A percentile compares a stretch with the other conserved stretches of the same genome.
phyloP scores from a whole-genome alignment of 2,797 vertebrate species.

The Parambassis ranga region DNA sequence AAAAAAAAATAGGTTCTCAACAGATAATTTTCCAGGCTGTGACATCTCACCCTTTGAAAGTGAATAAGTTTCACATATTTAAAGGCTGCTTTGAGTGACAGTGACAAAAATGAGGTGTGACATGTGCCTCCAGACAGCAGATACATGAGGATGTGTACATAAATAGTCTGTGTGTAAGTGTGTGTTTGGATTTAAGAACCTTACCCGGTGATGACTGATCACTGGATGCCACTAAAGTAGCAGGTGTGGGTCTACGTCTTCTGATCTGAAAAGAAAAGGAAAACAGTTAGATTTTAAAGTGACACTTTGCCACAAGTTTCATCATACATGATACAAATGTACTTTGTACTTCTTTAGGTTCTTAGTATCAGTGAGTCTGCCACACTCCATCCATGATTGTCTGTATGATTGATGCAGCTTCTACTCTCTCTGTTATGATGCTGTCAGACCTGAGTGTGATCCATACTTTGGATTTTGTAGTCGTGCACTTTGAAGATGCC shows the following conservation, averaged over 20 bases:
- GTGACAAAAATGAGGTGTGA: too few relatives aligned
- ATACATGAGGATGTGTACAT: not conserved
- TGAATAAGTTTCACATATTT: too few relatives aligned
- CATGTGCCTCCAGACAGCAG: not conserved
- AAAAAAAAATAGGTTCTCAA: too few relatives aligned
- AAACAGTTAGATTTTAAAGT: not conserved
- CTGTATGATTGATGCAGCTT: not conserved
- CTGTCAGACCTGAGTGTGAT: constrained; percentile 5
- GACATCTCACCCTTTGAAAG: too few relatives aligned
- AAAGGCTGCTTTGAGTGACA: too few relatives aligned
- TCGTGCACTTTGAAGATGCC: constrained; percentile 19
- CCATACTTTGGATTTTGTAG: constrained; percentile 6
- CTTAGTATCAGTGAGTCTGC: too few relatives aligned
- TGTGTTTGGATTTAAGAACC: not conserved
- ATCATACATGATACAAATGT: too few relatives aligned
- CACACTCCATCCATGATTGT: not conserved
- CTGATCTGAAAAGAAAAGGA: constrained; percentile 81
- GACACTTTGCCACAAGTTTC: too few relatives aligned
- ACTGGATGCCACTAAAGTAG: constrained; percentile 91
- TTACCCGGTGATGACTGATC: constrained; percentile 94
- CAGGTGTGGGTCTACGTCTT: constrained; percentile 90
- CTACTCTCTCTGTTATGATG: not conserved
- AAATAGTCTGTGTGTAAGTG: not conserved
- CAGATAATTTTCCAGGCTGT: too few relatives aligned
- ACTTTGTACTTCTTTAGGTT: too few relatives aligned